These are phyloP conservation scores for Heliangelus exortis DNA, from an alignment of 2,797 vertebrate genomes.

Conservation along the genomic window DNA sequence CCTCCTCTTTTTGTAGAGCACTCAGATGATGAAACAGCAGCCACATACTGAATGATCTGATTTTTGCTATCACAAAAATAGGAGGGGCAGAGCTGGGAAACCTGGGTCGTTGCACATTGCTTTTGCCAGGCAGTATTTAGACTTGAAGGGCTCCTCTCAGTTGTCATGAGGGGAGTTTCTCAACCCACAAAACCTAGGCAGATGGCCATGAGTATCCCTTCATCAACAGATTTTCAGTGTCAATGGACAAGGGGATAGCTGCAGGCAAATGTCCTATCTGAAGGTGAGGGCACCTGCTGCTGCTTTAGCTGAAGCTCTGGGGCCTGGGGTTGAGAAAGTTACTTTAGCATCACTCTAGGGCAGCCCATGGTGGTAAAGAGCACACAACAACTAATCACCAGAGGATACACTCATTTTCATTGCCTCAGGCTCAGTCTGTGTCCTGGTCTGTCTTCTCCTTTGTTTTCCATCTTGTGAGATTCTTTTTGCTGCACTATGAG, in stretches of 20 bases:
- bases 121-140: background rate
- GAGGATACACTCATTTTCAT: background rate
- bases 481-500: slow-evolving; percentile 36
- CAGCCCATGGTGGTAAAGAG: background rate
- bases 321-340: background rate
- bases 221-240: background rate
- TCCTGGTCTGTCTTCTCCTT: slow-evolving; percentile 6
- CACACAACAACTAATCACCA: background rate
- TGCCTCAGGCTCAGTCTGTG: background rate
- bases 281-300: slow-evolving; percentile 26
- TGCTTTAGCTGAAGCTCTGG: background rate
- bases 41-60: background rate
- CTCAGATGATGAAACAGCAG: background rate
- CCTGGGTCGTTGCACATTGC: background rate
- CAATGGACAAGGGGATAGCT: background rate
- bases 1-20: background rate
- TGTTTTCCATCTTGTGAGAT: slow-evolving; percentile 48
- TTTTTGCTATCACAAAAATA: background rate
- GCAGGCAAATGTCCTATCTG: background rate
- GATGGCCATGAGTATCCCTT: background rate
- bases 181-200: background rate
- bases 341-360: background rate
- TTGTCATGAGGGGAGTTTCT: background rate
- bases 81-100: background rate
- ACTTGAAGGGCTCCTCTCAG: background rate